A percentile compares a stretch with the other conserved stretches of the same genome.
Conservation (phyloP, 2,113 vertebrate genomes). For the Anhinga anhinga region DNA sequence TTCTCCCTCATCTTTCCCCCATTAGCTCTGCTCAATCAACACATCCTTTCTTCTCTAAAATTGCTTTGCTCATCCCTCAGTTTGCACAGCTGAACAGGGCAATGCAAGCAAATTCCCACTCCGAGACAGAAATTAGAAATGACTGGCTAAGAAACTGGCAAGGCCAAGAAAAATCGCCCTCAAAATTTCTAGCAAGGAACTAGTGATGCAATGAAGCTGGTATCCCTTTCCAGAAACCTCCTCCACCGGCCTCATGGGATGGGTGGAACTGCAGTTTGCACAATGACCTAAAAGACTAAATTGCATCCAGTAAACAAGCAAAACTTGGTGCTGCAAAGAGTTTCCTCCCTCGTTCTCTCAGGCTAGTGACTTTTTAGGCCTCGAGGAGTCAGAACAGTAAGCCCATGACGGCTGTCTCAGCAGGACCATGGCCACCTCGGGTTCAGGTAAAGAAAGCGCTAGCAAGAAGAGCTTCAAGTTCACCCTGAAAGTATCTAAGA, state of each 20-base stretch:
- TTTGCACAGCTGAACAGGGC: neutral
- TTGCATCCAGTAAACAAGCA: neutral
- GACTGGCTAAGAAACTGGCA: neutral
- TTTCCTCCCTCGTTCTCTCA: neutral
- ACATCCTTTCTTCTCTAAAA: neutral
- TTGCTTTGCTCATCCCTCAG: neutral
- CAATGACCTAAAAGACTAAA: neutral
- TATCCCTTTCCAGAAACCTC: neutral
- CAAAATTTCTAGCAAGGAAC: neutral
- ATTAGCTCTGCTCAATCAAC: neutral
- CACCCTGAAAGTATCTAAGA: neutral
- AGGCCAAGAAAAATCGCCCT: neutral
- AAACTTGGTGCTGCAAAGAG: neutral
- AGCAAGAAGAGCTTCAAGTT: neutral
- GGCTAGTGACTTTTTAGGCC: neutral
- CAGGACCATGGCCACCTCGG: neutral
- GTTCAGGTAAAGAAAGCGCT: neutral
- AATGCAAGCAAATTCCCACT: neutral
- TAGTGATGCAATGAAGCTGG: neutral
- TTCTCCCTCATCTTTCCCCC: neutral
- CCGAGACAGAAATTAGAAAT: neutral
- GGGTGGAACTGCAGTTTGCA: neutral
- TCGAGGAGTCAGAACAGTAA: neutral
- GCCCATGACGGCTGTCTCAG: neutral
- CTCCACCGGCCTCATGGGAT: neutral